Percentiles rank a stretch among this genome's conserved stretches.
Evolutionary conservation across 2,797 vertebrate species (phyloP).

Genomic region (Gallinago stenura): DNA sequence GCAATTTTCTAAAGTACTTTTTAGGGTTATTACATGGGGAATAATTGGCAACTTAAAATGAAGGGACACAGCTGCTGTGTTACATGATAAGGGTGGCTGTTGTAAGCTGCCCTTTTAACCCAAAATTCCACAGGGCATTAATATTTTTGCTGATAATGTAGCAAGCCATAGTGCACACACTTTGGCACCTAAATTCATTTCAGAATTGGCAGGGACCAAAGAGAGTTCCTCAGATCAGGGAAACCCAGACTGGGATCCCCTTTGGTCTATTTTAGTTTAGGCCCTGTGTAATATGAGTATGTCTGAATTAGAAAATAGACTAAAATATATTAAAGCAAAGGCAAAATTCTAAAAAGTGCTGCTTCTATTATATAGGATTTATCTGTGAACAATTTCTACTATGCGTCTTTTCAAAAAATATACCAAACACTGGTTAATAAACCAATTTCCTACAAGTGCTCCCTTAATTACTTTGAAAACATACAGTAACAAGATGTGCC

Average conservation of each 20-base stretch:
- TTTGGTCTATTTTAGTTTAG: not conserved
- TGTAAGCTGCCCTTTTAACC: not conserved
- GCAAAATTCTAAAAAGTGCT: not conserved
- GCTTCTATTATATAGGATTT: not conserved
- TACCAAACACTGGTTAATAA: slow-evolving; percentile 10
- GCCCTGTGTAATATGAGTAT: not conserved
- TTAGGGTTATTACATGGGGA: not conserved
- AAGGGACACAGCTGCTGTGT: not conserved
- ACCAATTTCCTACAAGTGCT: not conserved
- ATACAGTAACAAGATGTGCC: slow-evolving; percentile 22
- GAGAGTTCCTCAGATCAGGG: not conserved
- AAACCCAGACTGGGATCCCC: not conserved
- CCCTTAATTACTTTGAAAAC: slow-evolving; percentile 45
- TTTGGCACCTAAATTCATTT: not conserved
- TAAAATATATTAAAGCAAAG: not conserved
- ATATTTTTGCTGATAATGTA: not conserved
- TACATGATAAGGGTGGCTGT: not conserved
- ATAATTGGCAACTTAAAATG: slow-evolving; percentile 31
- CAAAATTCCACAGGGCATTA: not conserved
- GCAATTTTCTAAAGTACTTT: slow-evolving; percentile 36
- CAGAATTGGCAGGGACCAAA: not conserved
- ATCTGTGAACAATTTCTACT: not conserved
- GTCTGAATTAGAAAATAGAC: not conserved
- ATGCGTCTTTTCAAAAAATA: not conserved
- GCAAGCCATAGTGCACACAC: not conserved